Base-by-base conservation (phyloP, 1,140 invertebrate species). In the Drosophila repletoides region DNA sequence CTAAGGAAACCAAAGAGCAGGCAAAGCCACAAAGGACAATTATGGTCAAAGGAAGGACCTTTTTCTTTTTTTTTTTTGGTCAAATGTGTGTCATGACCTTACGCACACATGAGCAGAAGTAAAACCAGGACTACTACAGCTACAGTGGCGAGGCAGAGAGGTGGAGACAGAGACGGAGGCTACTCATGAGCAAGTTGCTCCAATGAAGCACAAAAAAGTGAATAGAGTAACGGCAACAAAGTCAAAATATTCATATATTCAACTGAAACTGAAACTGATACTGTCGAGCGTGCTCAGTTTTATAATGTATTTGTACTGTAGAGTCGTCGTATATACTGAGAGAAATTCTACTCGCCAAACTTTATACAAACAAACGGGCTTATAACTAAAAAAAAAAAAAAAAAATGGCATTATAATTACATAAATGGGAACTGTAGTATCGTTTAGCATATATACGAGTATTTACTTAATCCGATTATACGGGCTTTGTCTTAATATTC, bases 81-180 rank as follows among this genome's bases (percentile, higher is more conserved):
- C 31, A 46, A 67, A 61, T 61, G 56, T 67, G 46, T 67, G 64
- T 61, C 64, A 67, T 52, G 64, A 61, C 64, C 64, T 67, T 67
- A 46, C 46, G 38, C 64, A 67, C 64, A 46, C 48, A 52, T 59
- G 43, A 21, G 33, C 63, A 28, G 19, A 29, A 33, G 10, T 24
- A 28, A 24, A 49, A 31, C 24, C 53, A 48, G 31, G 29, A 3
- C 21, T 24, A n/a, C 28, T 26, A 31, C 41, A n/a, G n/a, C n/a
- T n/a, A n/a, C n/a, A n/a, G n/a, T n/a, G n/a, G n/a, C n/a, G n/a
- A n/a, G n/a, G n/a, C n/a, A n/a, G n/a, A n/a, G n/a, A n/a, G n/a
- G n/a, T n/a, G n/a, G n/a, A n/a, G n/a, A n/a, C n/a, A 33, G 43
- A 29, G 15, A 14, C 14, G 29, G 22, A 38, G 15, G 58, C 36